Evolutionary conservation across 2,888 invertebrate genomes (phyloP).

Genomic region (Dorcus hopei): DNA sequence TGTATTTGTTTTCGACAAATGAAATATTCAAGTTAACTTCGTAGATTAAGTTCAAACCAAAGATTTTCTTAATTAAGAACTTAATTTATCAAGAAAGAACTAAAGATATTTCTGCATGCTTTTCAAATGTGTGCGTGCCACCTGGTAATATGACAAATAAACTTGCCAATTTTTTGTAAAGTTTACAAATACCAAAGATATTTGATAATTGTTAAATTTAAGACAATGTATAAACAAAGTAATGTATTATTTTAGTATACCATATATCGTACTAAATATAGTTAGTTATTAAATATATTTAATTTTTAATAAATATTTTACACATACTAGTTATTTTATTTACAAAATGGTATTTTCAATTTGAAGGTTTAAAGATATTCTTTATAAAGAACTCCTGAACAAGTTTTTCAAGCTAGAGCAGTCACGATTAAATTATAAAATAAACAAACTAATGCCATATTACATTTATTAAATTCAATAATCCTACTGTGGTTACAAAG

Average conservation of each 20-base stretch:
- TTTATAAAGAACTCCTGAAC: no score
- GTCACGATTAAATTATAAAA: no score
- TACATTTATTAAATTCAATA: neutral
- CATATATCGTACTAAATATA: constrained; percentile 25
- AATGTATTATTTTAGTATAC: constrained; percentile 32
- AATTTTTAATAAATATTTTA: constrained; percentile 41
- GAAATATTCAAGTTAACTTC: no score
- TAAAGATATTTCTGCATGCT: constrained; percentile 4
- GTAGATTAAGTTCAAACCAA: no score
- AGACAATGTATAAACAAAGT: constrained; percentile 25
- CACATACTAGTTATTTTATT: constrained; percentile 12
- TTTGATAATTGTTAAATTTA: constrained; percentile 35
- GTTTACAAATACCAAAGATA: constrained; percentile 42
- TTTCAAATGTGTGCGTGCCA: constrained; percentile 6
- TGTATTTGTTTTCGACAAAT: no score
- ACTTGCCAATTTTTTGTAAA: constrained; percentile 25
- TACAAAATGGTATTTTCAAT: neutral
- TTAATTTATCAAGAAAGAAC: no score
- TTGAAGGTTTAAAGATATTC: neutral
- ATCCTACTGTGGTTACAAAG: neutral
- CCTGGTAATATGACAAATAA: constrained; percentile 23
- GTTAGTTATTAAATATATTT: constrained; percentile 21
- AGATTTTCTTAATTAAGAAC: no score
- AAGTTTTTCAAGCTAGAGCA: no score
- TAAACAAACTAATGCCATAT: no score